Evolutionary conservation across 2,888 invertebrate species (phyloP), one percentile per base, ranked within the genome.

Genomic region (Meandrusa payeni): DNA sequence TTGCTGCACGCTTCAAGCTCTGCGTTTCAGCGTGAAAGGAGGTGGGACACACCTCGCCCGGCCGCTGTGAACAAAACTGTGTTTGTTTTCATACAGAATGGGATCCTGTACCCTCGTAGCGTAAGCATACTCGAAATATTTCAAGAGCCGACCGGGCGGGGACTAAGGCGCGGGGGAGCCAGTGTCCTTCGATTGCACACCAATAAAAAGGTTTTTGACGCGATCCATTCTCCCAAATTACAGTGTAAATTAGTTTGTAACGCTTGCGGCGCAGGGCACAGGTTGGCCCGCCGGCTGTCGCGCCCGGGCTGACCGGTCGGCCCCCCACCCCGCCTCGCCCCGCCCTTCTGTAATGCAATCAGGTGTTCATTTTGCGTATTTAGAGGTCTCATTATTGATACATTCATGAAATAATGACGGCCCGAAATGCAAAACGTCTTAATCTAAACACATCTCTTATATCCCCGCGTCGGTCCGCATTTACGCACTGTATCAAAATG

Each of bases 161-260:
- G 20, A 41, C 11, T 9, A 4, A 23, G 34, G 47, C 51, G 47
- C 37, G 42, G 32, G 51, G 41, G 44, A 41, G 44, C 38, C 44
- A 52, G 52, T 63, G 71, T 67, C 66, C 71, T 76, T 67, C 68
- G 64, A 51, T 57, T 52, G 60, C 47, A 56, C 48, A 55, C 59
- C 61, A 68, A 71, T 76, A 71, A 72, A 69, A 76, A 73, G 70
- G 72, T 69, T 71, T 71, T 70, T 64, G 71, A 71, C 67, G 69
- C 57, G 54, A 51, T 56, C 43, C 40, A 41, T 15, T 31, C 27
- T 29, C 28, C 17, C 10, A 28, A 39, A 37, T 41, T 24, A 31
- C 41, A 20, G 38, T 15, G 37, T 34, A 45, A 48, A 50, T 22
- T 46, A 40, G 51, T 48, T 53, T 50, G 38, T 62, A 57, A 52